These are phyloP conservation scores for Drosophila ironensis DNA, from an alignment of 1,140 invertebrate species.

Conservation along the genomic window DNA sequence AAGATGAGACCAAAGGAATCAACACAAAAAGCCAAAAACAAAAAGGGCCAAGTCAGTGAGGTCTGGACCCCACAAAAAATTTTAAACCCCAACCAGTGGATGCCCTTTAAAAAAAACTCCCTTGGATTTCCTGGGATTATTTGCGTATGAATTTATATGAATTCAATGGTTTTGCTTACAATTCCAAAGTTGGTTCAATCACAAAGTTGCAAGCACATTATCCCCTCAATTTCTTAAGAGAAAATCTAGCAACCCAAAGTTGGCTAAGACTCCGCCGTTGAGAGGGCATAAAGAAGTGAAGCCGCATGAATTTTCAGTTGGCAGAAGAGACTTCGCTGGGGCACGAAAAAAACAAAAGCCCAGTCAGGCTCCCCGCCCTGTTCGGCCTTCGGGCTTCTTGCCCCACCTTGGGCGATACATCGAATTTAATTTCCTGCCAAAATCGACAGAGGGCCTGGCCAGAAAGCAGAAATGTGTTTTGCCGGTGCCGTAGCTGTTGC, in stretches of 20 bases:
- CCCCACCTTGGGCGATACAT: constrained; percentile 62
- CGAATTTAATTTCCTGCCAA: constrained; percentile 80
- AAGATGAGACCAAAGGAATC: constrained; percentile 54
- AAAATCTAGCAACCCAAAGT: background rate
- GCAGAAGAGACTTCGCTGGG: constrained; percentile 16
- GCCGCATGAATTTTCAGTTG: constrained; percentile 75
- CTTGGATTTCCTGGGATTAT: too few relatives aligned
- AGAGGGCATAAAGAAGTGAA: constrained; percentile 52
- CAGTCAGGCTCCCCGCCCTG: constrained; percentile 20
- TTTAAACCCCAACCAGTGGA: too few relatives aligned
- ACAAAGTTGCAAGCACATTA: background rate
- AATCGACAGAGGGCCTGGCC: constrained; percentile 63
- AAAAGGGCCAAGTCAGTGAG: constrained; percentile 12
- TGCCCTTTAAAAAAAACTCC: too few relatives aligned
- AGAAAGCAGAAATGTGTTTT: constrained; percentile 3
- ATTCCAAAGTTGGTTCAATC: too few relatives aligned
- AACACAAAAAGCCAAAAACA: constrained; percentile 34
- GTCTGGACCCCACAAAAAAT: too few relatives aligned
- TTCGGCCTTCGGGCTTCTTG: background rate
- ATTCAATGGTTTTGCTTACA: too few relatives aligned
- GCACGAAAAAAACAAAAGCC: constrained; percentile 65
- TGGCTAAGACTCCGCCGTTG: background rate
- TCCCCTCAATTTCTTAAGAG: background rate
- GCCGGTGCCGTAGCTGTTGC: constrained; percentile 12
- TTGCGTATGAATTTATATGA: too few relatives aligned